Evolutionary conservation across 2,888 invertebrate genomes (phyloP), one percentile per base, ranked within the genome.

Genomic region (Eristalis arbustorum): DNA sequence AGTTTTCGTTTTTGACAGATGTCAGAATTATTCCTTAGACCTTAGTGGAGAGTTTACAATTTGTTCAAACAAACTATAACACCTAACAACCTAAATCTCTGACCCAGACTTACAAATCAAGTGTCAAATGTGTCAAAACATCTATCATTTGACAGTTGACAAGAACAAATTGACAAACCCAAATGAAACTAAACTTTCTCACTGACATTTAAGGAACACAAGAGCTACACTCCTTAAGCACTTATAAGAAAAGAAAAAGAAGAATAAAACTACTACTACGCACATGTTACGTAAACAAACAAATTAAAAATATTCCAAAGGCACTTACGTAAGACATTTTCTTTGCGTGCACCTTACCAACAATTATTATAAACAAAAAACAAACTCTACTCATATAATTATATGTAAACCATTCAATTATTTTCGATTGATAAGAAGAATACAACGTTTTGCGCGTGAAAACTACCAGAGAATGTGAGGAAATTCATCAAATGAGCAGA

Each of bases 241-340:
- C 75, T 80, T 72, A 63, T 31, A 75, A 23, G 3, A 1, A 25
- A n/a, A n/a, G n/a, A 75, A 59, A 59, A 10, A 14, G 6, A 59
- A 34, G 2, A 64, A 59, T 40, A 37, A 49, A 80, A 84, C 73
- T 68, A 84, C 68, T 49, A 49, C 49, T 18, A 49, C 5, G 84
- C 84, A 84, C 84, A 68, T 63, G 84, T 84, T 84, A 84, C 80
- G 80, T 80, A 67, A 10, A 76, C 25, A 69, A 75, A 11, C 22
- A 72, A 71, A 72, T 18, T 2, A 42, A 61, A 72, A 22, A 23
- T 23, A 37, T 66, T 64, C 56, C 22, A 62, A 14, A 61, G 13
- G 14, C 18, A 13, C 40, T 28, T 61, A 34, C 10, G 25, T 23
- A 6, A 49, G 25, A 57, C 42, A 1, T 56, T 64, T 56, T 73